Evolutionary conservation across 2,797 vertebrate species (phyloP), one percentile per base, ranked within the genome.

Genomic region (Gobionotothen gibberifrons): DNA sequence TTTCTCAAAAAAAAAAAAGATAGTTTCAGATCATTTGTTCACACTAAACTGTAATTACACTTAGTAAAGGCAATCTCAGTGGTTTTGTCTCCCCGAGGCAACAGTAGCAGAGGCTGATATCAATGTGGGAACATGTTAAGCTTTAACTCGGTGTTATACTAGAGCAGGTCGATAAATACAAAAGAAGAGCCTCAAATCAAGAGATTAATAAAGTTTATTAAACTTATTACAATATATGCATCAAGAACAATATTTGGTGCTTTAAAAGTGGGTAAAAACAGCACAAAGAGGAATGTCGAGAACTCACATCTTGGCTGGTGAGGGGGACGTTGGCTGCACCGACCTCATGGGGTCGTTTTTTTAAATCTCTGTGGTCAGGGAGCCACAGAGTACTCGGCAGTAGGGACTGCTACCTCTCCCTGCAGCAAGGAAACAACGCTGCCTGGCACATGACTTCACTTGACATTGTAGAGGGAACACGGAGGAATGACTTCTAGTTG

Each of bases 221-320:
- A 93, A 91, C 68, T 72, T 93, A 94, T 94, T 93, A 93, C 84
- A 92, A 94, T 90, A 90, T 87, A 90, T 85, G 87, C 79, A 87
- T 90, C 86, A 89, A 86, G 62, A 91, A 90, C 84, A 84, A 83
- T 83, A 92, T 94, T 90, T 88, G 87, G 85, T 91, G 89, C 70
- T 92, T 90, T 80, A 87, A 86, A 82, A 84, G 79, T 90, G 83
- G 86, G 74, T 92, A 92, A 83, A 88, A 94, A 94, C 89, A 76
- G 83, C 86, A 90, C 82, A 88, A 82, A 89, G 53, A 85, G 93
- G 93, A 95, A 95, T 94, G 92, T 93, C 79, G 70, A 87, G 83
- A 85, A 78, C 81, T 90, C 70, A 51, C 65, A 70, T 72, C 74
- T 87, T 82, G 78, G 89, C 92, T 89, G 85, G 86, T 85, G 81